Evolutionary conservation across 2,888 invertebrate genomes (phyloP).

Genomic region (Meta bourneti): DNA sequence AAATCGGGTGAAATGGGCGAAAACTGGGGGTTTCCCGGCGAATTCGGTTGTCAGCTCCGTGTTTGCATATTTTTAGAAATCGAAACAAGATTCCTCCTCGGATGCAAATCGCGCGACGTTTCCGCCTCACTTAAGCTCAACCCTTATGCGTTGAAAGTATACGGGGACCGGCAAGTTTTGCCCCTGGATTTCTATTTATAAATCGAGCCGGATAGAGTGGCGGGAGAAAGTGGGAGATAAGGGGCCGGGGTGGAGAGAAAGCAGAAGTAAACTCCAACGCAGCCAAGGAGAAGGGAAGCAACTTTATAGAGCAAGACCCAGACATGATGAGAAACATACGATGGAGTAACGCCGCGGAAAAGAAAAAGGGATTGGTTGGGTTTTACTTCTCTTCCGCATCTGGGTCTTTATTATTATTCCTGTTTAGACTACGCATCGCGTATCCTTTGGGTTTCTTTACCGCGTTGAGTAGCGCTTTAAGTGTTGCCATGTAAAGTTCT

Average conservation of each 20-base stretch:
- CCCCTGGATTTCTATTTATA: slow-evolving; percentile 71
- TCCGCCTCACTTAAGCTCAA: not conserved
- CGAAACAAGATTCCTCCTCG: not conserved
- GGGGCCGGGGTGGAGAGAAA: not conserved
- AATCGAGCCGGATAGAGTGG: slow-evolving; percentile 30
- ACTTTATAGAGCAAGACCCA: slow-evolving; percentile 12
- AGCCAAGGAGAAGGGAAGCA: not conserved
- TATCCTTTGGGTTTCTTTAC: not conserved
- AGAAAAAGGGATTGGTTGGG: slow-evolving; percentile 2
- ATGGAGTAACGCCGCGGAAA: slow-evolving; percentile 25
- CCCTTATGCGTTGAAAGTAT: slow-evolving; percentile 1
- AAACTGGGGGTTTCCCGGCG: not conserved
- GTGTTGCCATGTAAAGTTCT: not conserved
- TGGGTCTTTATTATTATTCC: slow-evolving; percentile 17
- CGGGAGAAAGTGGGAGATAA: not conserved
- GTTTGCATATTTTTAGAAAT: not conserved
- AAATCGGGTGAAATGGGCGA: not conserved
- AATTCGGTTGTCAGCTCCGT: not conserved
- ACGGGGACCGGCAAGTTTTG: slow-evolving; percentile 24
- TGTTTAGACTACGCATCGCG: not conserved
- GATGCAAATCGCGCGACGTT: not conserved
- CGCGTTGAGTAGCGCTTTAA: not conserved
- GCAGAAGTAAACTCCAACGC: no score
- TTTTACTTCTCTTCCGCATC: slow-evolving; percentile 10
- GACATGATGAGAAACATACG: slow-evolving; percentile 46